These are phyloP conservation scores for Tauraco erythrolophus DNA, from an alignment of 2,113 vertebrate genomes.

Conservation along the genomic window DNA sequence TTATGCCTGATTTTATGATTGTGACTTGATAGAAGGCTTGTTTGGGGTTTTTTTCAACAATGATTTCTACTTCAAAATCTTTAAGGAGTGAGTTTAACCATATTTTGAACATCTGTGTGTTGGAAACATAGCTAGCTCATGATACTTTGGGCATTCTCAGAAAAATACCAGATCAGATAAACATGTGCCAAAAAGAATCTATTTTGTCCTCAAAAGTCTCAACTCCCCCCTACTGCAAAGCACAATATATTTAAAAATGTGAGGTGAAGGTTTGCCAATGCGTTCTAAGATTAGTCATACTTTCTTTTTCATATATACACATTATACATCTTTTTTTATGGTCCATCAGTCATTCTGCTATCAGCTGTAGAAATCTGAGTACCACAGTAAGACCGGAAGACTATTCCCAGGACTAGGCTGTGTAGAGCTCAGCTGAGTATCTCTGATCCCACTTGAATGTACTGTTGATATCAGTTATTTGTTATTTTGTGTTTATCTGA, in stretches of 20 bases:
- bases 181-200: not conserved
- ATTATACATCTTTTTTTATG: not conserved
- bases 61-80: not conserved
- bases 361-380: not conserved
- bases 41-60: not conserved
- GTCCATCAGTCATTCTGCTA: not conserved
- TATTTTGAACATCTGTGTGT: not conserved
- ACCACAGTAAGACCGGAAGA: not conserved
- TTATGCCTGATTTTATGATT: constrained; percentile 80
- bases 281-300: not conserved
- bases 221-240: not conserved
- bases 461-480: not conserved
- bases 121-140: not conserved
- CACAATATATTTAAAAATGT: not conserved
- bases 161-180: not conserved
- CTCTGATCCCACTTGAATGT: not conserved
- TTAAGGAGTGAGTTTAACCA: not conserved
- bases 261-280: not conserved
- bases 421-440: not conserved
- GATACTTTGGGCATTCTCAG: not conserved
- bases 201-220: not conserved
- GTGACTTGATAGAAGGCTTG: constrained; percentile 80
- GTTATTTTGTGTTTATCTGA: not conserved
- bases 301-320: not conserved
- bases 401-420: not conserved